A percentile compares a stretch with the other conserved stretches of the same genome.
Evolutionary conservation across 2,797 vertebrate genomes (phyloP).

Genomic region (Diceros bicornis): DNA sequence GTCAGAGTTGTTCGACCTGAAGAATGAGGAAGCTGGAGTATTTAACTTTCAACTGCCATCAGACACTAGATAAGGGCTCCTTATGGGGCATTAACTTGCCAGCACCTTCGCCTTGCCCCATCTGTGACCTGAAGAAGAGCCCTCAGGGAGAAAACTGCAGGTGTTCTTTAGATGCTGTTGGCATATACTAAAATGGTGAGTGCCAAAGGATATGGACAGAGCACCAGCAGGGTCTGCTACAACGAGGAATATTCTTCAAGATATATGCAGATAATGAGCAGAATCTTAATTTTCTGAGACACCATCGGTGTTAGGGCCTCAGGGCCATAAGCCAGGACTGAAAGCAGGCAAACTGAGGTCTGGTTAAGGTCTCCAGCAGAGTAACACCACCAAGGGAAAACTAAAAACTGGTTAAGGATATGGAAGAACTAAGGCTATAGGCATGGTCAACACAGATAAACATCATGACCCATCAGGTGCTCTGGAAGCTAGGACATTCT

Average conservation of each 20-base stretch:
- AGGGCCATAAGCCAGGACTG: not conserved
- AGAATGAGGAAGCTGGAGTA: not conserved
- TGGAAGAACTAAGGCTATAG: slow-evolving; percentile 4
- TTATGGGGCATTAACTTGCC: not conserved
- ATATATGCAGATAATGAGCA: not conserved
- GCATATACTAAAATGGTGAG: slow-evolving; percentile 23
- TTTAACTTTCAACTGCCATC: slow-evolving; percentile 46
- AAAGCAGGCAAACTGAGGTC: slow-evolving; percentile 17
- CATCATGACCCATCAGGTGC: not conserved
- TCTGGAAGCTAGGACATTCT: not conserved
- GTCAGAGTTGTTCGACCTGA: not conserved
- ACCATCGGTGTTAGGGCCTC: not conserved
- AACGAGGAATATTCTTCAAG: not conserved
- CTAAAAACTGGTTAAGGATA: slow-evolving; percentile 46
- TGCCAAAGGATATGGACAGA: not conserved
- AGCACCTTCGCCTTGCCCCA: not conserved
- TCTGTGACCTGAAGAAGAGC: not conserved
- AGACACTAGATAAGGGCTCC: not conserved
- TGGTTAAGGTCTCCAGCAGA: slow-evolving; percentile 9
- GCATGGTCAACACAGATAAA: not conserved
- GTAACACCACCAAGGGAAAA: slow-evolving; percentile 28
- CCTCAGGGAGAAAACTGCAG: not conserved
- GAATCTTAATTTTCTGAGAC: slow-evolving; percentile 21
- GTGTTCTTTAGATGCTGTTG: not conserved
- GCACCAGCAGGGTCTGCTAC: not conserved